Conservation (phyloP, 2,113 vertebrate genomes). For the Mastomys coucha region DNA sequence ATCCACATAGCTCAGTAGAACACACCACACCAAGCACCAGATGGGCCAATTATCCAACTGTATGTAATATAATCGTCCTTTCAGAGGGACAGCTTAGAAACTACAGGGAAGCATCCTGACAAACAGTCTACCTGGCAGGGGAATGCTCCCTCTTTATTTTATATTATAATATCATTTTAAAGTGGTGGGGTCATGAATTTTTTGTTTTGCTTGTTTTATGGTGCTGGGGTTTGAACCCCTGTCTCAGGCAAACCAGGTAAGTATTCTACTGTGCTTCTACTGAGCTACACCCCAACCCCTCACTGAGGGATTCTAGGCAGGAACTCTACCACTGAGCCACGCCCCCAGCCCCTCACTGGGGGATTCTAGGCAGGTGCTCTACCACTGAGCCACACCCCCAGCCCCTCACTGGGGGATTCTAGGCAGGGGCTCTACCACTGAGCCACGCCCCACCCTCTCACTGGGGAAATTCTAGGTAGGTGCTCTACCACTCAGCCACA, state of each 20-base stretch:
- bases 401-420: not conserved
- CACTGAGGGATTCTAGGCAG: not conserved
- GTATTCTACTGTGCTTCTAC: not conserved
- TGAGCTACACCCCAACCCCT: not conserved
- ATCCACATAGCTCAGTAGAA: not conserved
- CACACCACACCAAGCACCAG: not conserved
- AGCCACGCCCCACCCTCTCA: too few species aligned
- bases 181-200: not conserved
- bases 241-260: not conserved
- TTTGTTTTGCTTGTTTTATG: not conserved
- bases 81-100: not conserved
- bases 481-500: not conserved
- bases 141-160: not conserved
- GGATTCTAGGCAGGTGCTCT: not conserved
- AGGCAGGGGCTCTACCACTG: too few species aligned
- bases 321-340: not conserved
- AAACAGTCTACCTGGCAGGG: not conserved
- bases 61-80: not conserved
- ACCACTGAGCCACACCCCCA: not conserved
- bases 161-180: not conserved
- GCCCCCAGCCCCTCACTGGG: not conserved
- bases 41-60: not conserved
- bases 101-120: not conserved
- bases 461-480: not conserved
- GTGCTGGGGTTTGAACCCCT: not conserved